phyloP scores from a whole-genome alignment of 2,888 invertebrate species.

The Tillus elongatus region DNA sequence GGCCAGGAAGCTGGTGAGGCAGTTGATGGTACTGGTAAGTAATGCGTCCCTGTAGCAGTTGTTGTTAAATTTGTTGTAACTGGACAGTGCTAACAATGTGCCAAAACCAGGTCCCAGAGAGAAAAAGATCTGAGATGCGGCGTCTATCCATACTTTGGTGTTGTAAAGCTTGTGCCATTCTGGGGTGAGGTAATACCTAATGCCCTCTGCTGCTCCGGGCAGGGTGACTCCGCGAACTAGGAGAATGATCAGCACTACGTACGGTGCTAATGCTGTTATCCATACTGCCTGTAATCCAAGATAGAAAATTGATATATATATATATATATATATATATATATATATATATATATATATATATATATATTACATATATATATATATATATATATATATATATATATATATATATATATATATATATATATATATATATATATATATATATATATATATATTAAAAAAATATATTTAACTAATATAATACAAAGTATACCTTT shows the following conservation, averaged over 20 bases:
- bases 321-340: no score
- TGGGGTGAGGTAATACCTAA: constrained; percentile 80
- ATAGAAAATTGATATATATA: no score
- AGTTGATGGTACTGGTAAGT: constrained; percentile 83
- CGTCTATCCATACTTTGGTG: constrained; percentile 84
- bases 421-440: no score
- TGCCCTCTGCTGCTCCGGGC: constrained; percentile 78
- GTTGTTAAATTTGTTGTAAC: constrained; percentile 91
- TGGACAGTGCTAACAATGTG: constrained; percentile 78
- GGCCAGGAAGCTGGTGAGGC: constrained; percentile 83
- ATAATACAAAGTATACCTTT: no score
- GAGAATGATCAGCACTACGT: constrained; percentile 79
- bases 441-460: no score
- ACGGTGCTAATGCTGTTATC: constrained; percentile 91
- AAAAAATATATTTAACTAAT: no score
- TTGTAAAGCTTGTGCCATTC: constrained; percentile 78
- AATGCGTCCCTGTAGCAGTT: constrained; percentile 85
- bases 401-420: no score
- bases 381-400: no score
- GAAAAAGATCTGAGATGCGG: constrained; percentile 90
- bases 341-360: no score
- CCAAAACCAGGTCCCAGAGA: constrained; percentile 90
- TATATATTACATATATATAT: no score
- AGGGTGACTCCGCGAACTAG: constrained; percentile 74
- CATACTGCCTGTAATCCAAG: constrained; percentile 82